Base-by-base conservation (phyloP, 2,113 vertebrate species). In the Elaphurus davidianus region DNA sequence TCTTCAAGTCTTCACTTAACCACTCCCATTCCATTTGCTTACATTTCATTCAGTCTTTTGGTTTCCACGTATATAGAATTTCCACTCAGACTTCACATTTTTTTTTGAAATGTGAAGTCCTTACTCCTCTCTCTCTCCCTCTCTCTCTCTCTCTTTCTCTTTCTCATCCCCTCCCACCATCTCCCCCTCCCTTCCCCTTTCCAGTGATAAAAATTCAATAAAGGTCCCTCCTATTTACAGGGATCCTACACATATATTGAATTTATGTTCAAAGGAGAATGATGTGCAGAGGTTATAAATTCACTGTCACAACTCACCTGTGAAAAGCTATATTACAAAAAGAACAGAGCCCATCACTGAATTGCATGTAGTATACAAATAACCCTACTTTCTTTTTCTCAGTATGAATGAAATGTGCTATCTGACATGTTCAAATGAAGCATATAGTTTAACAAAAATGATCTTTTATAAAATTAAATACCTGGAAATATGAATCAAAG, bases 211-310 rank as follows among this genome's bases (percentile, higher is more conserved):
- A 82, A 67, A 17, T 67, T 33, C 28, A 67, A 28, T 55, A 67
- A 92, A 55, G 0, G 1, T 30, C 19, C 60, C 21, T 85, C 19
- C 8, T 57, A 28, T 74, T 85, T 55, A 74, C 14, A 85, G 21
- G 5, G 40, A 47, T 59, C 9, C 43, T 40, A 87, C 13, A 76
- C 19, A 57, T 19, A 57, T 45, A 89, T 40, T 82, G n/a, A 11
- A 71, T 57, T 7, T 83, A 47, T 30, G n/a, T 90, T 95, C 40
- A 74, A 50, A 83, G 78, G 33, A 90, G 40, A 90, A 95, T 71
- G 17, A 30, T 55, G 2, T 60, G 1, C 6, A 91, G 36, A 78
- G 6, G 45, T 83, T 62, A 62, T 30, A 91, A 62, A 91, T 33
- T 85, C 71, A 19, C 25, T 74, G 52, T 90, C 6, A 64, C 25